Evolutionary conservation across 2,113 vertebrate genomes (phyloP), one percentile per base, ranked within the genome.

Genomic region (Acrocephalus arundinaceus): DNA sequence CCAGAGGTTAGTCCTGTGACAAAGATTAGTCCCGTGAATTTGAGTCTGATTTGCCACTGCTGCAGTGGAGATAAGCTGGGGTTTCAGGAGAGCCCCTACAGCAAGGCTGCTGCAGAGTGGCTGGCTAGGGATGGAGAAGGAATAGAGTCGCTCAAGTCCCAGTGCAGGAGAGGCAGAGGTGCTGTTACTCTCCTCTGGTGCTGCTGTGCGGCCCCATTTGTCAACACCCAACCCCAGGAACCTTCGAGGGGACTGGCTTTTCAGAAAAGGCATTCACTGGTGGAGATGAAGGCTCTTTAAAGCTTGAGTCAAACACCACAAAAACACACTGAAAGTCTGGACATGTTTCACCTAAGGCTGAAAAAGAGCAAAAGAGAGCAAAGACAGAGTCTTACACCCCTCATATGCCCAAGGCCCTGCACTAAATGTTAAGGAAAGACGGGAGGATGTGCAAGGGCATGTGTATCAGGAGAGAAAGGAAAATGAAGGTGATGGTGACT

Each of bases 111-210:
- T 63, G 30, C 20, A 67, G n/a, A 49, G 35, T 23, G 39, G 33
- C 55, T 5, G 0, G 12, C 48, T 49, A 39, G 17, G 76, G 61
- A 24, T 14, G 21, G 37, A 66, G 17, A 13, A 4, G 18, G 45
- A 45, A 18, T 12, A 23, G 20, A 67, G 35, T 3, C 0, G 0
- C 52, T 48, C 1, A 0, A 19, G 5, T 16, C 14, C 21, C 1
- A 1, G 41, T 39, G 43, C 10, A 73, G 33, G 51, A 74, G 25
- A 61, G 31, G 23, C 25, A 62, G 41, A 65, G 11, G 10, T 41
- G 86, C 17, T 39, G 28, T 7, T 31, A 9, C 17, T 49, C 10
- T 27, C 23, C 46, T 66, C 18, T 15, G 1, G 5, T 51, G 46
- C 52, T 81, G 21, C 16, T 4, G 1, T 20, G 6, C 3, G 59